Conservation (phyloP, 2,797 vertebrate genomes). For the Chiloscyllium punctatum region DNA sequence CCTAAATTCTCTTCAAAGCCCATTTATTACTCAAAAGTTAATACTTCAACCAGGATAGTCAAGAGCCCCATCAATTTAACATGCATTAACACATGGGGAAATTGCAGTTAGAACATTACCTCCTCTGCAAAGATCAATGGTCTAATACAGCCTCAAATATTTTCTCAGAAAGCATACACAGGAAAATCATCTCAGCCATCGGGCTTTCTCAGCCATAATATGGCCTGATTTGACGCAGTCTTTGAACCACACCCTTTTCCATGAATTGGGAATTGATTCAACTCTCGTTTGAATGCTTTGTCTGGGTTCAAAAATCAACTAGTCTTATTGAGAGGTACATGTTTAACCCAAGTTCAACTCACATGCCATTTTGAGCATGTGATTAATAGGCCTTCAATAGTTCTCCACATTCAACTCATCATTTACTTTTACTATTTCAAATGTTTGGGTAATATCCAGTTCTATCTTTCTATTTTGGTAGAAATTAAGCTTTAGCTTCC, state of each 20-base stretch:
- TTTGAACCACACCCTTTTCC: background rate
- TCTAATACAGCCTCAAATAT: background rate
- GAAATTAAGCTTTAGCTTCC: background rate
- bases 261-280: background rate
- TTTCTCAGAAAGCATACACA: background rate
- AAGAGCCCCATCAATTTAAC: background rate
- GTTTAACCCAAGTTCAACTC: background rate
- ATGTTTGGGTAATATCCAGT: background rate
- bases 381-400: background rate
- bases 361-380: background rate
- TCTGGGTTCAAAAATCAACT: background rate
- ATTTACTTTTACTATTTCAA: background rate
- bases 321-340: background rate
- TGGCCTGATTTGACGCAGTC: background rate
- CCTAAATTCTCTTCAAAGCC: background rate
- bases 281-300: background rate
- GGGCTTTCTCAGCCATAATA: background rate
- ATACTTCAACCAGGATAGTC: background rate
- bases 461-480: background rate
- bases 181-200: background rate
- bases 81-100: background rate
- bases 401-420: background rate
- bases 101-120: slow-evolving; percentile 5
- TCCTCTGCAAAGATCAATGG: background rate
- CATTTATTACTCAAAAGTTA: background rate